Percentiles rank a stretch among this genome's conserved stretches.
Evolutionary conservation across 2,113 vertebrate genomes (phyloP).

Genomic region (Macaca mulatta): DNA sequence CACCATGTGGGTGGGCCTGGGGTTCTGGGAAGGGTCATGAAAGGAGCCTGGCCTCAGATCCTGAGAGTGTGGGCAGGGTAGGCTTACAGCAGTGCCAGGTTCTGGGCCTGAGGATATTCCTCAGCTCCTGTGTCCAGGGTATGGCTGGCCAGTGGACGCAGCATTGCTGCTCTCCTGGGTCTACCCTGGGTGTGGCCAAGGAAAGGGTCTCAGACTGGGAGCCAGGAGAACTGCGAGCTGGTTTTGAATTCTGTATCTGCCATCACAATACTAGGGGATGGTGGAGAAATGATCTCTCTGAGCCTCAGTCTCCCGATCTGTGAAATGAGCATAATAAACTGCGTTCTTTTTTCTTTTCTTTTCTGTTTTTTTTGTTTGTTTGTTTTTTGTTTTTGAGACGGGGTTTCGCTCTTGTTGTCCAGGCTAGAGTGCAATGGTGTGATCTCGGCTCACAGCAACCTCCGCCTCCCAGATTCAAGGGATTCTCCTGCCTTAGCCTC

Average conservation of each 20-base stretch:
- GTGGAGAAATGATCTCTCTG: background rate
- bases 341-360: too few relatives aligned
- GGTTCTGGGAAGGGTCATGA: background rate
- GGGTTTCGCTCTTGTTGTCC: too few relatives aligned
- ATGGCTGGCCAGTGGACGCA: background rate
- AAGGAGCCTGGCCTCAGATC: too few relatives aligned
- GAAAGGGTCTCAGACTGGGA: background rate
- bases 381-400: too few relatives aligned
- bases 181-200: background rate
- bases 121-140: fast-evolving
- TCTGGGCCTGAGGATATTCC: background rate
- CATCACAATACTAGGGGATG: background rate
- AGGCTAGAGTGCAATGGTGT: too few relatives aligned
- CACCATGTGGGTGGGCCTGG: background rate
- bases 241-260: background rate
- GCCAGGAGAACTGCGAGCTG: background rate
- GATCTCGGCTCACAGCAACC: too few relatives aligned
- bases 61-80: background rate
- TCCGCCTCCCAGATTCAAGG: too few relatives aligned
- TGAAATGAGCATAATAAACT: background rate
- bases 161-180: background rate
- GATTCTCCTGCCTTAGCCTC: too few relatives aligned
- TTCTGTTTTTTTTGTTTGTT: too few relatives aligned
- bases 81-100: background rate
- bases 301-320: background rate